These are phyloP conservation scores for Ptychoptera albimana DNA, from an alignment of 2,888 invertebrate genomes.

Conservation along the genomic window DNA sequence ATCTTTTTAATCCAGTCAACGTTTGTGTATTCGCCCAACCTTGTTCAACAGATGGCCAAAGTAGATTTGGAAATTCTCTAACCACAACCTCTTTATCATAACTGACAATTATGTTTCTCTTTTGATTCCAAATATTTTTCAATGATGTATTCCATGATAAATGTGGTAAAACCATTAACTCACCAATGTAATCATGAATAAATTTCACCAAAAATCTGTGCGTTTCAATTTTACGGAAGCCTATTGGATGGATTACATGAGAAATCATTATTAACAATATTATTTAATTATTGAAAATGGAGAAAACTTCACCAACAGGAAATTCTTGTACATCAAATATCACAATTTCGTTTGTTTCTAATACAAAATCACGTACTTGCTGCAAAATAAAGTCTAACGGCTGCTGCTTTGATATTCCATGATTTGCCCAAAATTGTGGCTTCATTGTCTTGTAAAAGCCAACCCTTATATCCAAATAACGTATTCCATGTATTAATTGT, in stretches of 20 bases:
- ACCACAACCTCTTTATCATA: conserved; percentile 32
- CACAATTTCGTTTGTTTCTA: conserved; percentile 40
- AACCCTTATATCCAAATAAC: conserved; percentile 43
- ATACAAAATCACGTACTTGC: conserved; percentile 37
- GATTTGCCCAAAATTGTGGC: conserved; percentile 37
- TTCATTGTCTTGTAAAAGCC: conserved; percentile 31
- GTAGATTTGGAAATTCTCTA: conserved; percentile 20
- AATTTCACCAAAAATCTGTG: conserved; percentile 37
- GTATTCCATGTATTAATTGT: conserved; percentile 41
- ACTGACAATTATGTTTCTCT: conserved; percentile 35
- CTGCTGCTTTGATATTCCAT: conserved; percentile 34
- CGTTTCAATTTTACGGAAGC: conserved; percentile 30
- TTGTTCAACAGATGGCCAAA: conserved; percentile 44
- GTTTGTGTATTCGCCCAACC: conserved; percentile 50
- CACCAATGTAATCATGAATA: conserved; percentile 36
- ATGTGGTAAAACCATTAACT: conserved; percentile 33
- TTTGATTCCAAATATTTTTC: conserved; percentile 33
- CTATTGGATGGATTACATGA: conserved; percentile 15
- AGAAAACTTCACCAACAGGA: conserved; percentile 32
- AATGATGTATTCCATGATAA: conserved; percentile 32
- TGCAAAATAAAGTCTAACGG: conserved; percentile 33
- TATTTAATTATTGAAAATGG: conserved; percentile 3
- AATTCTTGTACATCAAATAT: conserved; percentile 43
- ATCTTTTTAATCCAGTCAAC: conserved; percentile 34
- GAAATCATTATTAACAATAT: conserved; percentile 2